These are phyloP conservation scores for Propithecus perrieri DNA, from an alignment of 2,797 vertebrate genomes.

Conservation along the genomic window DNA sequence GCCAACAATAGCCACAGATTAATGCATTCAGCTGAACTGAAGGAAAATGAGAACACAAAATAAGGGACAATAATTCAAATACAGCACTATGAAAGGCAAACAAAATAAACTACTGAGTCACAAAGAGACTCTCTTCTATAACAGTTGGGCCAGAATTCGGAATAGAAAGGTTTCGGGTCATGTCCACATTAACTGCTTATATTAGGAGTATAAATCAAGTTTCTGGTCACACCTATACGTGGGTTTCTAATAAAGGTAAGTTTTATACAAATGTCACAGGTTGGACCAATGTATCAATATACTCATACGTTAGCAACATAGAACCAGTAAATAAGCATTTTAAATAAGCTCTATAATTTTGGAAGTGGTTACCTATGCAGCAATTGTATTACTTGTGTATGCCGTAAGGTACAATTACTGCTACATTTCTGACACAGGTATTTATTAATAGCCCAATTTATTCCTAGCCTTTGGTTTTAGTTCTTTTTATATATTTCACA, in stretches of 20 bases:
- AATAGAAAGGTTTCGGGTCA: background rate
- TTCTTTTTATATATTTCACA: slow-evolving; percentile 63
- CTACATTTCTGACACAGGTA: background rate
- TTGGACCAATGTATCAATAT: background rate
- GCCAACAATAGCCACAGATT: background rate
- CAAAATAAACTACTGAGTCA: background rate
- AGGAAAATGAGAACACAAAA: background rate
- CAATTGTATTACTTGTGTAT: background rate
- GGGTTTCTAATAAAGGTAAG: slow-evolving; percentile 24
- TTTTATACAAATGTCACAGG: background rate
- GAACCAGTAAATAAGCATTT: background rate
- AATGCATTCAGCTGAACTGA: background rate
- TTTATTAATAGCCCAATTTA: slow-evolving; percentile 64
- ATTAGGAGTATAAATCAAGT: background rate
- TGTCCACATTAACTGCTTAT: slow-evolving; percentile 7
- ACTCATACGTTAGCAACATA: slow-evolving; percentile 1
- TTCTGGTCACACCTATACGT: background rate
- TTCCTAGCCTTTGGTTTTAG: slow-evolving; percentile 42
- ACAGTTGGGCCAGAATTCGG: background rate
- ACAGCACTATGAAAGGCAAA: background rate
- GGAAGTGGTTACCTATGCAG: background rate
- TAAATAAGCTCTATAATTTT: background rate
- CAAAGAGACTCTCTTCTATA: background rate
- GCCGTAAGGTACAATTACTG: background rate
- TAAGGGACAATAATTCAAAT: background rate